Evolutionary conservation across 1,140 invertebrate species (phyloP).

Genomic region (Drosophila novamexicana): DNA sequence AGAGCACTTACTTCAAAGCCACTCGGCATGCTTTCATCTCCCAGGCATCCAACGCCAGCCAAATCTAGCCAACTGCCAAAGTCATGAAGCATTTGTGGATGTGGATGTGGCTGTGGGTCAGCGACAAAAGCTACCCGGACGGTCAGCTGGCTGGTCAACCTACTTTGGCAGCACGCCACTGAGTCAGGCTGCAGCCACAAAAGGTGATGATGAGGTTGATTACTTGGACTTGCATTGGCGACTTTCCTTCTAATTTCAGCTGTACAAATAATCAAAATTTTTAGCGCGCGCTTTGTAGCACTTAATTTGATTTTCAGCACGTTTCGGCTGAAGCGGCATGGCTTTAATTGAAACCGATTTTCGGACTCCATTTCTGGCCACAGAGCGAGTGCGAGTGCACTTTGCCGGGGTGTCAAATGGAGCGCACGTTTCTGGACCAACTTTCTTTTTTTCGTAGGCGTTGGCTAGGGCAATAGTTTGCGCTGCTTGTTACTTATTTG

Average conservation of each 20-base stretch:
- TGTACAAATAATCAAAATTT: constrained; percentile 81
- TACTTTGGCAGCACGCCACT: constrained; percentile 64
- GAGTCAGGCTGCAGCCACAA: constrained; percentile 58
- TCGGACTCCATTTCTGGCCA: constrained; percentile 53
- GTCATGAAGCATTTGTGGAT: constrained; percentile 20
- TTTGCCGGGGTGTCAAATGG: constrained; percentile 68
- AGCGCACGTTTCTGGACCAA: constrained; percentile 66
- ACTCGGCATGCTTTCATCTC: constrained; percentile 76
- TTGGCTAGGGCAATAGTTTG: constrained; percentile 60
- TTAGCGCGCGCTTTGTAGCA: constrained; percentile 58
- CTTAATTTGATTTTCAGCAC: constrained; percentile 80
- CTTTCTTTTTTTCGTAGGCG: constrained; percentile 74
- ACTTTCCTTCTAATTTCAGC: constrained; percentile 76
- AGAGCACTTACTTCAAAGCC: constrained; percentile 41
- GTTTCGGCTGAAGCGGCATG: constrained; percentile 56
- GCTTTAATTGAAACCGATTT: constrained; percentile 80
- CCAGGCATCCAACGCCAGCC: constrained; percentile 64
- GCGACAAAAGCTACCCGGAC: constrained; percentile 55
- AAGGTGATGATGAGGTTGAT: constrained; percentile 81
- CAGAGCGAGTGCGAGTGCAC: constrained; percentile 38
- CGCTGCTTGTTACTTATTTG: constrained; percentile 4
- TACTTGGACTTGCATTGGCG: constrained; percentile 65
- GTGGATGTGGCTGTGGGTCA: constrained; percentile 62
- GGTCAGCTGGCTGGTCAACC: constrained; percentile 62
- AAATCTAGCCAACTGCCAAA: constrained; percentile 49